Evolutionary conservation across 2,113 vertebrate species (phyloP), one percentile per base, ranked within the genome.

Genomic region (Gulo gulo): DNA sequence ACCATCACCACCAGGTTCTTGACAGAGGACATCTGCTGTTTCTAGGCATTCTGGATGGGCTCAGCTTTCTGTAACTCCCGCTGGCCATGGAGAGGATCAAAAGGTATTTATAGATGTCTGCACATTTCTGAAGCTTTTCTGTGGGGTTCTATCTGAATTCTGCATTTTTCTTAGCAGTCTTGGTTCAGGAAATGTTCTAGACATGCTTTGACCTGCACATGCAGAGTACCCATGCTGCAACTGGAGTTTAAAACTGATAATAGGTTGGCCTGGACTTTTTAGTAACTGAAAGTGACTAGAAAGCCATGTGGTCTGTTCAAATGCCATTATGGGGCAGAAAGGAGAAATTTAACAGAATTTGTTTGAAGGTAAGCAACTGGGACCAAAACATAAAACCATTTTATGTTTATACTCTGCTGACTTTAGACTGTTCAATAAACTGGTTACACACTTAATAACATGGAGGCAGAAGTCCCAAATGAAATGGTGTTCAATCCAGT

Each of bases 1-100:
- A 99, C 97, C 96, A 98, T 98, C 99, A 99, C 99, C 88, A 99
- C 99, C 95, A 99, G 99, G 94, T 99, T 99, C 98, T 99, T 99
- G 2, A 99, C 99, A 1, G 99, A 99, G 98, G 99, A 99, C 81
- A 99, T 99, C 95, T 99, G 99, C 99, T 99, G 98, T 95, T 99
- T 99, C 99, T 99, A 99, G 13, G 99, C 99, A 8, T 99, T 99
- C 92, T 99, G 97, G 20, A 99, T 98, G 1, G 99, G 99, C 98
- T 99, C 69, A 99, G 97, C 88, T 99, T 99, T 98, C 98, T 99
- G 97, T 99, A 99, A 91, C 99, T 99, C 99, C 99, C 99, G 97
- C 99, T 99, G 78, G 98, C 99, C 74, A 99, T 97, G 0, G 99
- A 99, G 97, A 99, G 99, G 63, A 99, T 98, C 88, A 99, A 99